Evolutionary conservation across 2,797 vertebrate species (phyloP).

Genomic region (Urocyon cinereoargenteus): DNA sequence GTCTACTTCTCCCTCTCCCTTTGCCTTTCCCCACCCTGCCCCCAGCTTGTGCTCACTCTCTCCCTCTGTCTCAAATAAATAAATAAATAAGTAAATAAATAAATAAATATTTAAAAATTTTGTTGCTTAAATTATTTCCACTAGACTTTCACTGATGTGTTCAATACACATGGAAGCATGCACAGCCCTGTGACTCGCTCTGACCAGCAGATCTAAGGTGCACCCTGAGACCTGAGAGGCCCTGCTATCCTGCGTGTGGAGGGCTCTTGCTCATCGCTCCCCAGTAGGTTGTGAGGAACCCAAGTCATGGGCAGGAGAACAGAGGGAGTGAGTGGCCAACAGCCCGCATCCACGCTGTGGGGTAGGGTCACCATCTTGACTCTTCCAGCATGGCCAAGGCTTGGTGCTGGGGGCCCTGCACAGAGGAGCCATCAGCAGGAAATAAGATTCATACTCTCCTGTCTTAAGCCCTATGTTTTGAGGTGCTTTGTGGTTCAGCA

Average conservation of each 20-base stretch:
- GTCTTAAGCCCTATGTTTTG: neutral
- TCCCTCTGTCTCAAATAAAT: neutral
- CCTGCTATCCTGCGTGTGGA: too few species aligned
- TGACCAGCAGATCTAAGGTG: neutral
- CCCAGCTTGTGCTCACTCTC: too few species aligned
- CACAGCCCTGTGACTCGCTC: accelerated
- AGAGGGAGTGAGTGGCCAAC: neutral
- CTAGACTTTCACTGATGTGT: accelerated
- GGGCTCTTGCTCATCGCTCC: neutral
- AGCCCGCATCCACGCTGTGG: too few species aligned
- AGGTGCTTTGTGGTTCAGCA: neutral
- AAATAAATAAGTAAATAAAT: neutral
- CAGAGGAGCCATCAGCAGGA: neutral
- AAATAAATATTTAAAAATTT: neutral
- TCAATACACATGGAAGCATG: accelerated
- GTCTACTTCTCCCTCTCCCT: too few species aligned
- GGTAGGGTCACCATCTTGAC: too few species aligned
- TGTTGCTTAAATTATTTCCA: neutral
- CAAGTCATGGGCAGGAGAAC: neutral
- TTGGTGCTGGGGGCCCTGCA: neutral
- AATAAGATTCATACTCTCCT: accelerated
- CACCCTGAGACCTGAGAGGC: too few species aligned
- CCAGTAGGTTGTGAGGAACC: neutral
- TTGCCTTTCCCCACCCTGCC: too few species aligned
- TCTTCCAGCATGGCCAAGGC: neutral